These are phyloP conservation scores for Caranx melampygus DNA, from an alignment of 2,113 vertebrate genomes.

Conservation along the genomic window DNA sequence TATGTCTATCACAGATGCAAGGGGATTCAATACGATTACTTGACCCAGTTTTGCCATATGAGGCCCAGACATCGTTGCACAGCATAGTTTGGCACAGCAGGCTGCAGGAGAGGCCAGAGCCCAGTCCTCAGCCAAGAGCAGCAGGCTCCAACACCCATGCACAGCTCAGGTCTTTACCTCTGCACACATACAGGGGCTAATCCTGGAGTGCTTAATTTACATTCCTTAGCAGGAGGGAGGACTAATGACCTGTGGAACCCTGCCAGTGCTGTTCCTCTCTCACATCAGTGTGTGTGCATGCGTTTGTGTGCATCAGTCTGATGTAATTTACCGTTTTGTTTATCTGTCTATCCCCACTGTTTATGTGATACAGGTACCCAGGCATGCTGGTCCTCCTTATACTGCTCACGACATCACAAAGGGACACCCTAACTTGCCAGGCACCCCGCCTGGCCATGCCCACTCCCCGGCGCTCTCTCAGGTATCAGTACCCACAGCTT, in stretches of 20 bases:
- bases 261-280: conserved; percentile 13
- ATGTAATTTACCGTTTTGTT: conserved; percentile 5
- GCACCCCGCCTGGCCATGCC: conserved; percentile 94
- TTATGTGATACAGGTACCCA: conserved; percentile 86
- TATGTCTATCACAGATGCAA: conserved; percentile 42
- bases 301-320: not conserved
- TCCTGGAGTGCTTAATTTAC: conserved; percentile 56
- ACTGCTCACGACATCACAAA: conserved; percentile 95
- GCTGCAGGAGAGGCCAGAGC: conserved; percentile 40
- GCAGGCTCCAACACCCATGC: conserved; percentile 42
- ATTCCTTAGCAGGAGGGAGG: conserved; percentile 55
- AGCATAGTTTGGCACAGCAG: conserved; percentile 31
- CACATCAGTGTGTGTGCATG: not conserved
- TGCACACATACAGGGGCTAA: conserved; percentile 53
- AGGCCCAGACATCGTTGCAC: conserved; percentile 48
- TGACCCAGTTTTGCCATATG: conserved; percentile 53
- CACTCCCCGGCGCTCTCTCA: conserved; percentile 95
- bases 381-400: conserved; percentile 91
- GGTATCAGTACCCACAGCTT: conserved; percentile 86
- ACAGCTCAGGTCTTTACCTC: conserved; percentile 51
- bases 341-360: conserved; percentile 30
- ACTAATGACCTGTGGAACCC: conserved; percentile 61
- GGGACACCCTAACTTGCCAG: conserved; percentile 93
- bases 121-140: conserved; percentile 25
- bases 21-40: conserved; percentile 46